A percentile compares a stretch with the other conserved stretches of the same genome.
Evolutionary conservation across 1,140 invertebrate genomes (phyloP).

Genomic region (Leptinotarsa texana): DNA sequence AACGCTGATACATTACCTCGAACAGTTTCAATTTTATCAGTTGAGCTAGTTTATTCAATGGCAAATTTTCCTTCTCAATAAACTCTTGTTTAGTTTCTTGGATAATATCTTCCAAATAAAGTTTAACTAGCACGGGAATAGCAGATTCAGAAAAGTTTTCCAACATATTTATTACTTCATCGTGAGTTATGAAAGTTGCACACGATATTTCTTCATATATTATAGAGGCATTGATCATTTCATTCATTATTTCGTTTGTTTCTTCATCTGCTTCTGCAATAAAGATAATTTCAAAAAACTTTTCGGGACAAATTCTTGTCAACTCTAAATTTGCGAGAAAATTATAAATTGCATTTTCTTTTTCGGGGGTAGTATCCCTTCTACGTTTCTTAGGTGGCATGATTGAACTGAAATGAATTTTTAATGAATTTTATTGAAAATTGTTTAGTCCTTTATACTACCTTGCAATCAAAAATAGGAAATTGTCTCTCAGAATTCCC

Average conservation of each 20-base stretch:
- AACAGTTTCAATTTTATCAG: constrained; percentile 36
- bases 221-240: constrained; percentile 19
- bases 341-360: background rate
- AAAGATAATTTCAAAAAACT: constrained; percentile 35
- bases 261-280: constrained; percentile 19
- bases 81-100: constrained; percentile 20
- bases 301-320: constrained; percentile 29
- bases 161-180: constrained; percentile 30
- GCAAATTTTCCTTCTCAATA: background rate
- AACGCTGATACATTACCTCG: constrained; percentile 34
- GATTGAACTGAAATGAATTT: background rate
- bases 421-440: background rate
- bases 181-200: constrained; percentile 33
- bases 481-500: background rate
- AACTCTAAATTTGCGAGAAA: constrained; percentile 17
- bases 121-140: constrained; percentile 26
- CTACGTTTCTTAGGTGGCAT: background rate
- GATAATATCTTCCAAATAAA: constrained; percentile 19
- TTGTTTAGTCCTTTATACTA: background rate
- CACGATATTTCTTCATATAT: constrained; percentile 31
- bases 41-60: constrained; percentile 5
- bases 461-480: background rate
- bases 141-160: constrained; percentile 4
- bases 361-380: background rate
- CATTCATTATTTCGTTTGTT: constrained; percentile 17